These are phyloP conservation scores for Syrista parreyssii DNA, from an alignment of 2,888 invertebrate species.

Conservation along the genomic window DNA sequence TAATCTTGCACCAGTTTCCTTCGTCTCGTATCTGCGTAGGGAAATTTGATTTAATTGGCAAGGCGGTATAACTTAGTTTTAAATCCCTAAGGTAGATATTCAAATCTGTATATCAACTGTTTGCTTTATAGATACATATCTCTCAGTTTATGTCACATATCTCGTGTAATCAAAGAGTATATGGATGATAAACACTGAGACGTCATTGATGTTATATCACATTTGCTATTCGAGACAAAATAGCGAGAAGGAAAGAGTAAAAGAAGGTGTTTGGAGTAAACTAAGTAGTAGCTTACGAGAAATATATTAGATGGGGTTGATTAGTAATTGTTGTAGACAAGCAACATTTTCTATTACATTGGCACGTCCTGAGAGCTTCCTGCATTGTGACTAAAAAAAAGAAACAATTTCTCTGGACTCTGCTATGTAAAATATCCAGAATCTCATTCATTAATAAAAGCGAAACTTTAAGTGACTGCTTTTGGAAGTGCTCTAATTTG, in stretches of 20 bases:
- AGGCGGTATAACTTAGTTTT: neutral
- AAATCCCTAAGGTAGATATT: neutral
- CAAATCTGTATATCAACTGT: conserved; percentile 26
- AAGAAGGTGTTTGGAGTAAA: neutral
- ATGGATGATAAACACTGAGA: neutral
- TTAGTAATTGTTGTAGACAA: neutral
- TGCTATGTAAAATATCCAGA: neutral
- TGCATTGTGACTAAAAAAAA: neutral
- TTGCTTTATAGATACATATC: conserved; percentile 43
- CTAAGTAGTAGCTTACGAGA: neutral
- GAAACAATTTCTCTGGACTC: neutral
- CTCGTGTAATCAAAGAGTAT: conserved; percentile 20
- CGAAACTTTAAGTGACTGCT: neutral
- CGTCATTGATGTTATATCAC: neutral
- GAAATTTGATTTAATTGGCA: neutral
- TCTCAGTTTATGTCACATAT: conserved; percentile 39
- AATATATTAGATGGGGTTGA: neutral
- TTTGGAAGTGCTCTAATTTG: neutral
- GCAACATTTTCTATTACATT: neutral
- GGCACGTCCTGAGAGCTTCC: neutral
- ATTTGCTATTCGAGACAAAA: neutral
- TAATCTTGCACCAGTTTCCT: neutral
- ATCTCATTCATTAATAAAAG: neutral
- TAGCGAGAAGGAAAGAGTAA: neutral
- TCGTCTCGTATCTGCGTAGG: neutral